phyloP scores from a whole-genome alignment of 2,113 vertebrate genomes.

The Sigmodon hispidus region DNA sequence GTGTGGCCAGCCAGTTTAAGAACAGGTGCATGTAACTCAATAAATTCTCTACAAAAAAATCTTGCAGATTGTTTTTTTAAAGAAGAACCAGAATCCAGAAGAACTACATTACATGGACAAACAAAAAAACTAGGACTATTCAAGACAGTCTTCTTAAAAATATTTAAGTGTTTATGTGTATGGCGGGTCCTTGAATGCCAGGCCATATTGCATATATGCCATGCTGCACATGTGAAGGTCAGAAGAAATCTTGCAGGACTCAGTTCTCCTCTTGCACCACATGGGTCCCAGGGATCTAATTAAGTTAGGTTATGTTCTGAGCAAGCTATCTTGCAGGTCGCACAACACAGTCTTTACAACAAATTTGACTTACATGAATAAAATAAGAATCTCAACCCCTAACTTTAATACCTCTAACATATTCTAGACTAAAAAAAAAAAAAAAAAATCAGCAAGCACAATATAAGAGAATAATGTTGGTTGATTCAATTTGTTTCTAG shows the following conservation, averaged over 20 bases:
- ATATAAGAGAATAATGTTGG: neutral
- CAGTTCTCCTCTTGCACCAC: neutral
- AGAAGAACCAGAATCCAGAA: conserved; percentile 3
- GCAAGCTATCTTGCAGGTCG: neutral
- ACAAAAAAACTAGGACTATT: neutral
- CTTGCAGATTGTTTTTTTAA: neutral
- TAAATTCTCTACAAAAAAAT: neutral
- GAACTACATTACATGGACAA: neutral
- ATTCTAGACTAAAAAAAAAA: neutral
- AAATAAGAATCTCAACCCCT: neutral
- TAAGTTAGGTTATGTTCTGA: too few relatives aligned
- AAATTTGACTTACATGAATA: neutral
- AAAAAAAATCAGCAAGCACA: neutral
- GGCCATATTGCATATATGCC: neutral
- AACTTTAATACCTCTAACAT: neutral
- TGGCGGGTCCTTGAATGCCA: too few relatives aligned
- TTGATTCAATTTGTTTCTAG: neutral
- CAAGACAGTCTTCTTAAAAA: neutral
- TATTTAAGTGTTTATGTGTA: neutral
- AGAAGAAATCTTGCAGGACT: neutral
- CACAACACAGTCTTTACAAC: neutral
- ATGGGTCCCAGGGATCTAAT: neutral
- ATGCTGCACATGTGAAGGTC: neutral
- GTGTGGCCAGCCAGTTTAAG: too few relatives aligned
- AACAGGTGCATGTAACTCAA: too few relatives aligned